Evolutionary conservation across 2,888 invertebrate genomes (phyloP), one percentile per base, ranked within the genome.

Genomic region (Tenthredo amoena): DNA sequence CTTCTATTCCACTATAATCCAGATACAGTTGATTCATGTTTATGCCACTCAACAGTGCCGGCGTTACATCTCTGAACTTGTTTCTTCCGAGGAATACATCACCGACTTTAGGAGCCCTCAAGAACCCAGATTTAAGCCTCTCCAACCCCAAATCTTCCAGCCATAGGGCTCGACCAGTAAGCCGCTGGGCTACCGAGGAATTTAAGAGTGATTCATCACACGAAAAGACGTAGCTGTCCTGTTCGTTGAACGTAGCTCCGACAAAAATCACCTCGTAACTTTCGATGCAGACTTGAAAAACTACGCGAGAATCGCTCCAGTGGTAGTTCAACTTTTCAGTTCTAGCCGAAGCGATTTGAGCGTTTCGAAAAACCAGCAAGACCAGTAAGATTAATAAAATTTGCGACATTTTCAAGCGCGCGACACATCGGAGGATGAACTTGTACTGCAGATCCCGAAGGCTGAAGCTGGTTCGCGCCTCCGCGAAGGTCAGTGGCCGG

Each of bases 181-280:
- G 74, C 40, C 6, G 18, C 12, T 74, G 21, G 9, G 26, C 74
- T 6, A 74, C 43, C 74, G 74, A 43, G 31, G 74, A 74, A 74
- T 74, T 74, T 21, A 74, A 43, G 40, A 74, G 74, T 74, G 74
- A 74, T 74, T 74, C 74, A 31, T 74, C 40, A 43, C 74, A 74
- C 43, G 74, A 74, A 10, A 43, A 74, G 0, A 74, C 43, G 43
- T 43, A 43, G 43, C 43, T 74, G n/a, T 74, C 40, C 9, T 31
- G 21, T 12, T 15, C 18, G 43, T 40, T 74, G 12, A 74, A 43
- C 3, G 74, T 74, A 74, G 74, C 74, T 3, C 74, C 74, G 40
- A 74, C 26, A n/a, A 74, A 74, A 43, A 74, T 43, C 74, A 40
- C 21, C 43, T 74, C 74, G 43, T 74, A 6, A 43, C 43, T 74